A percentile compares a stretch with the other conserved stretches of the same genome.
Conservation (phyloP, 2,888 invertebrate genomes). For the Cantharis rufa region DNA sequence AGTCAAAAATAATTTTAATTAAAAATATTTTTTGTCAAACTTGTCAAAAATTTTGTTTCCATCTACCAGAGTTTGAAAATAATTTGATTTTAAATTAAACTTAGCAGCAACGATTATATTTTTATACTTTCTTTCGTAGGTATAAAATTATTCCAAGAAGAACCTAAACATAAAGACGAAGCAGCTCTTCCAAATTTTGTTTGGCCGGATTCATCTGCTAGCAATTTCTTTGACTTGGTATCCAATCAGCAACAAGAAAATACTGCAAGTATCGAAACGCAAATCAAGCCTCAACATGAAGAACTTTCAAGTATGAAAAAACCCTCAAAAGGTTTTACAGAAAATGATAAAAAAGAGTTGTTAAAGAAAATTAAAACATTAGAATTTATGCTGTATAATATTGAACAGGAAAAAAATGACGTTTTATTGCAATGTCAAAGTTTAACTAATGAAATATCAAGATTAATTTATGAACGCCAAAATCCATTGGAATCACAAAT, state of each 20-base stretch:
- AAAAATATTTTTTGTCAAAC: too few relatives aligned
- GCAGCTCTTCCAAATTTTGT: slow-evolving; percentile 34
- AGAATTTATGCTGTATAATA: slow-evolving; percentile 52
- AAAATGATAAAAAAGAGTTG: slow-evolving; percentile 46
- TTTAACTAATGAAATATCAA: slow-evolving; percentile 50
- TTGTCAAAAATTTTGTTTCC: too few relatives aligned
- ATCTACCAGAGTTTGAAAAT: too few relatives aligned
- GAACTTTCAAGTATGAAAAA: background rate
- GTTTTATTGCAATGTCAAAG: slow-evolving; percentile 49
- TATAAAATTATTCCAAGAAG: slow-evolving; percentile 29
- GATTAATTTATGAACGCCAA: slow-evolving; percentile 45
- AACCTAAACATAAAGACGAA: background rate
- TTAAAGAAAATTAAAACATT: slow-evolving; percentile 51
- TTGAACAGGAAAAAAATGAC: slow-evolving; percentile 53
- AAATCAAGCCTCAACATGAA: background rate
- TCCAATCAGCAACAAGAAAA: background rate
- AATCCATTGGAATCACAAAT: slow-evolving; percentile 28
- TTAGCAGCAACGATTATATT: background rate
- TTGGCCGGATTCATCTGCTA: slow-evolving; percentile 36
- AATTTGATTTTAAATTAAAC: too few relatives aligned
- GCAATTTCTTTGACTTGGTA: slow-evolving; percentile 38
- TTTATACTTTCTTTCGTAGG: background rate
- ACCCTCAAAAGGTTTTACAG: background rate
- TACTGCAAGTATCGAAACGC: background rate
- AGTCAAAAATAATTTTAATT: too few relatives aligned